These are phyloP conservation scores for Cerceris rybyensis DNA, from an alignment of 2,888 invertebrate genomes.

Conservation along the genomic window DNA sequence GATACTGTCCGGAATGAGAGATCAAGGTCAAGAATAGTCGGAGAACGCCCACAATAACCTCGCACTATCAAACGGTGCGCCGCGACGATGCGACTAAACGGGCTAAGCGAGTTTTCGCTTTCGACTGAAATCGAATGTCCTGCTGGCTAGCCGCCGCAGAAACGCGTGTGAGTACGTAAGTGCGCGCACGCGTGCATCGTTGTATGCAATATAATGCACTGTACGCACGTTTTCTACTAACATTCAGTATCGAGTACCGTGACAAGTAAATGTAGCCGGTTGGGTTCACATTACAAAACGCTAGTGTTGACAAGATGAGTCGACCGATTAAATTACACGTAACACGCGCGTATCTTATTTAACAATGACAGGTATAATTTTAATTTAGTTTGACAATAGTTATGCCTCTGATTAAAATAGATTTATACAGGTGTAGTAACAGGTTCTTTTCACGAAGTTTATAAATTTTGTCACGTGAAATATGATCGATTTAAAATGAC, in stretches of 20 bases:
- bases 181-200: slow-evolving; percentile 31
- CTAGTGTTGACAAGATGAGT: slow-evolving; percentile 46
- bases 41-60: slow-evolving; percentile 4
- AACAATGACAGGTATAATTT: slow-evolving; percentile 22
- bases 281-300: slow-evolving; percentile 52
- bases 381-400: background rate
- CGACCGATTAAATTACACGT: slow-evolving; percentile 48
- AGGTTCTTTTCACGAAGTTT: too few species aligned
- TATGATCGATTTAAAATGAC: too few species aligned
- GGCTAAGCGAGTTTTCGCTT: slow-evolving; percentile 72
- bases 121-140: slow-evolving; percentile 75
- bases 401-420: background rate
- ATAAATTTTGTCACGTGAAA: too few species aligned
- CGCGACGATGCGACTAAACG: slow-evolving; percentile 32
- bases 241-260: slow-evolving; percentile 45
- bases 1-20: slow-evolving; percentile 5
- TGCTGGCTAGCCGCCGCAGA: slow-evolving; percentile 37
- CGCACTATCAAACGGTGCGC: slow-evolving; percentile 36
- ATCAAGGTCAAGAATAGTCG: background rate
- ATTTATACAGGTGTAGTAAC: too few species aligned
- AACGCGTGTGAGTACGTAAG: slow-evolving; percentile 31
- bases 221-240: slow-evolving; percentile 28
- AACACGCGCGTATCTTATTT: slow-evolving; percentile 42
- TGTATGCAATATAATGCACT: slow-evolving; percentile 1
- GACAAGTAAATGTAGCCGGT: slow-evolving; percentile 42